phyloP scores from a whole-genome alignment of 2,113 vertebrate species.

The Brachirus orientalis region DNA sequence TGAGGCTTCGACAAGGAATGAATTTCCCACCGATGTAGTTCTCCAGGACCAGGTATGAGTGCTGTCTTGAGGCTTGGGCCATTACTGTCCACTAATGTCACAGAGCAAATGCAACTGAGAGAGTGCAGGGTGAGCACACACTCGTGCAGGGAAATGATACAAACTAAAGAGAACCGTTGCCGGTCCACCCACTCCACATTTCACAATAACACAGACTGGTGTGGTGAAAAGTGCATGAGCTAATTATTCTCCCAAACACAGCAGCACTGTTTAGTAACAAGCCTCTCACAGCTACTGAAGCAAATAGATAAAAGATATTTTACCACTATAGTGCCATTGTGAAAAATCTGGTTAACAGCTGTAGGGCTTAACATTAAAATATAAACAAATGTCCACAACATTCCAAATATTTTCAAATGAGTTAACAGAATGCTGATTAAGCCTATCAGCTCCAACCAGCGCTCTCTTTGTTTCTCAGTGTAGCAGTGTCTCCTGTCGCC shows the following conservation, averaged over 20 bases:
- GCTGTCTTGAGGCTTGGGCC: constrained; percentile 68
- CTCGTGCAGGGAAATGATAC: background rate
- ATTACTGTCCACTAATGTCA: constrained; percentile 5
- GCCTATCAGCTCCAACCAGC: too few species aligned
- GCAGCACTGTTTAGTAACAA: too few species aligned
- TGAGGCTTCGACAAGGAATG: constrained; percentile 81
- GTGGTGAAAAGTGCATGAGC: background rate
- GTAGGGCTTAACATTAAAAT: too few species aligned
- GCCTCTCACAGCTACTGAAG: too few species aligned
- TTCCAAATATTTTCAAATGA: too few species aligned
- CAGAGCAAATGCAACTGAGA: background rate
- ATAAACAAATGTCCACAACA: too few species aligned
- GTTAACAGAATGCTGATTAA: too few species aligned
- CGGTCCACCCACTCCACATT: constrained; percentile 33
- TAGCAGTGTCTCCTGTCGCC: too few species aligned
- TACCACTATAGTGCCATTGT: too few species aligned
- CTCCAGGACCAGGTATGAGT: constrained; percentile 83
- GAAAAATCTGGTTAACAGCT: too few species aligned
- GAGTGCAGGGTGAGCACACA: background rate
- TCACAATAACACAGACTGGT: background rate
- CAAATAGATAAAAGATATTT: too few species aligned
- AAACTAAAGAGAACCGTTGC: background rate
- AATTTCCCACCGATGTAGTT: constrained; percentile 94
- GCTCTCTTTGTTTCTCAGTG: too few species aligned
- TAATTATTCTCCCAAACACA: constrained; percentile 15